Percentiles rank a stretch among this genome's conserved stretches.
phyloP scores from a whole-genome alignment of 2,113 vertebrate genomes.

The Panthera leo region DNA sequence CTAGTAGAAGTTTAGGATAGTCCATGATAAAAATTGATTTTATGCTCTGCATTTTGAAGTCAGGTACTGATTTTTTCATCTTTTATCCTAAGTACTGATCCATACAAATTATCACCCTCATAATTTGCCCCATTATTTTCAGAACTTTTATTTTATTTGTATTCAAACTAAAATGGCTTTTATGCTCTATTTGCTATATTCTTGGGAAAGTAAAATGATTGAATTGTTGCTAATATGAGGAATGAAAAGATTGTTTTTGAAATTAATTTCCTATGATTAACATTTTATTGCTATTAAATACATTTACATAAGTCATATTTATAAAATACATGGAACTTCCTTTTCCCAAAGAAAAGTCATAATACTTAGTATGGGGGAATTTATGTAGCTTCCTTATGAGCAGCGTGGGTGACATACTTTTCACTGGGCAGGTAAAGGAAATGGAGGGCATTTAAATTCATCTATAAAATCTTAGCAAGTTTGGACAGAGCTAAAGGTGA shows the following conservation, averaged over 20 bases:
- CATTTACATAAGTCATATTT: neutral
- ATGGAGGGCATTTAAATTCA: neutral
- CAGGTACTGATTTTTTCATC: neutral
- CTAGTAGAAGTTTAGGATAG: neutral
- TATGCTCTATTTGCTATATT: neutral
- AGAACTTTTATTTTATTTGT: neutral
- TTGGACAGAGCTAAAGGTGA: neutral
- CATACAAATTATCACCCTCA: neutral
- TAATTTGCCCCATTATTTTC: neutral
- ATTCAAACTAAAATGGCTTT: neutral
- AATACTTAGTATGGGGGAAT: neutral
- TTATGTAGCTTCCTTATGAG: neutral
- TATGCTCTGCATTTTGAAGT: neutral
- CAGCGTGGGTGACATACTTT: neutral
- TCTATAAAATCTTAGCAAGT: neutral
- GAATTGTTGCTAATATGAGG: neutral
- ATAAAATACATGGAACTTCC: neutral
- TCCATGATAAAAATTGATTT: neutral
- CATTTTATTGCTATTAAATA: slow-evolving; percentile 8
- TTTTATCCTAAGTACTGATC: neutral
- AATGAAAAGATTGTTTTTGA: neutral
- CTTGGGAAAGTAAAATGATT: neutral
- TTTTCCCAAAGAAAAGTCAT: neutral
- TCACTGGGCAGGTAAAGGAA: neutral
- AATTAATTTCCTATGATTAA: slow-evolving; percentile 13